Conservation (phyloP, 2,888 invertebrate genomes). For the Euclidia mi region DNA sequence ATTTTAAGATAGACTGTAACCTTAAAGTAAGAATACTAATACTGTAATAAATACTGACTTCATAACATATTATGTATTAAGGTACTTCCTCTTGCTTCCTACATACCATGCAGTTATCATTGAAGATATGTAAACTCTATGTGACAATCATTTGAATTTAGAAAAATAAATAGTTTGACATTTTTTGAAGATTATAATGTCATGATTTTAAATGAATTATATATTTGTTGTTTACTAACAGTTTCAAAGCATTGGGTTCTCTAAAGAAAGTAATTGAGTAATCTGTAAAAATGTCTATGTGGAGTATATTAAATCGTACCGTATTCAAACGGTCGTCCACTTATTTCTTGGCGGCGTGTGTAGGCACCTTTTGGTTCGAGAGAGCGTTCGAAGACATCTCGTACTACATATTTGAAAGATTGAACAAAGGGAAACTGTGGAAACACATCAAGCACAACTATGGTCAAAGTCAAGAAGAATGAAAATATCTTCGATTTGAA, state of each 20-base stretch:
- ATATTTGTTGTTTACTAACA: no score
- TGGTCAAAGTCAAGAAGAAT: not conserved
- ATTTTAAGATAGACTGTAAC: no score
- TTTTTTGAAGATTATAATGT: no score
- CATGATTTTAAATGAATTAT: no score
- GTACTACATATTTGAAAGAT: conserved; percentile 6
- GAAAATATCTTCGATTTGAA: not conserved
- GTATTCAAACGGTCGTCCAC: conserved; percentile 19
- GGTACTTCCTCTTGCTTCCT: no score
- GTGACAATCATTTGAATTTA: no score
- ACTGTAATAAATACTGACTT: no score
- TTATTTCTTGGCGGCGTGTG: conserved; percentile 8
- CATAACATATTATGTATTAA: no score
- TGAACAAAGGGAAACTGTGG: conserved; percentile 24
- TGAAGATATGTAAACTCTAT: no score
- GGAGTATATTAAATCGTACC: conserved; percentile 12
- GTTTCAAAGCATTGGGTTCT: not conserved
- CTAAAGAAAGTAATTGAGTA: not conserved
- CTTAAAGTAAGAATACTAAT: no score
- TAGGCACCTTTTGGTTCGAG: conserved; percentile 19
- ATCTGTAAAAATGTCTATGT: not conserved
- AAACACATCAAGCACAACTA: conserved; percentile 29
- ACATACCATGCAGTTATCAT: no score
- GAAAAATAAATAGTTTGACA: no score
- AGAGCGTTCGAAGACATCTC: conserved; percentile 13